Conservation (phyloP, 2,797 vertebrate genomes). For the Manis crassicaudata region DNA sequence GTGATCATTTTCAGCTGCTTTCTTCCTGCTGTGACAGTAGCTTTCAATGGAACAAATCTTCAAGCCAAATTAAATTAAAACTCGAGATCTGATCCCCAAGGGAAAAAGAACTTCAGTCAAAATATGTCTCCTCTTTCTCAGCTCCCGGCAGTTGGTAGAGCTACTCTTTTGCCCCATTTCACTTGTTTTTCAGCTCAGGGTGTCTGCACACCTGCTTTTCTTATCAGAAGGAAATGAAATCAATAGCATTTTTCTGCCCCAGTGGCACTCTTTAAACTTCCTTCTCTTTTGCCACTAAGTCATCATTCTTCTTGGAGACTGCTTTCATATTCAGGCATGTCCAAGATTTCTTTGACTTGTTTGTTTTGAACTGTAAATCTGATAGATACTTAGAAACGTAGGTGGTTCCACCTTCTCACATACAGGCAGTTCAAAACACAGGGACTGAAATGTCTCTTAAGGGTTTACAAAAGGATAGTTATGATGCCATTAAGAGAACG, state of each 20-base stretch:
- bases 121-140: slow-evolving; percentile 62
- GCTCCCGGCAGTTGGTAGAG: slow-evolving; percentile 51
- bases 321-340: slow-evolving; percentile 47
- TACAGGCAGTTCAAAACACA: neutral
- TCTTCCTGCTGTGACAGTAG: slow-evolving; percentile 55
- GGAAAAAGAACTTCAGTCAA: slow-evolving; percentile 52
- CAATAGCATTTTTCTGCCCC: slow-evolving; percentile 55
- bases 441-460: neutral
- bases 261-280: slow-evolving; percentile 58
- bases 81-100: slow-evolving; percentile 50
- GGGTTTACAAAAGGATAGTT: slow-evolving; percentile 34
- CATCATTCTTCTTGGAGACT: slow-evolving; percentile 32
- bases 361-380: slow-evolving; percentile 50
- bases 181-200: slow-evolving; percentile 55
- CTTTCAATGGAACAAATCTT: slow-evolving; percentile 60
- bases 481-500: neutral
- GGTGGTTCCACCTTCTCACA: neutral
- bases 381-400: slow-evolving; percentile 1
- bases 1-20: neutral
- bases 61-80: slow-evolving; percentile 77
- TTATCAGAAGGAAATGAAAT: slow-evolving; percentile 69
- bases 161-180: neutral
- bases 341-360: slow-evolving; percentile 20
- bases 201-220: slow-evolving; percentile 66
- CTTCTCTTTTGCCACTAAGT: slow-evolving; percentile 52